Evolutionary conservation across 92 coral and sea anemone genomes (phyloP), one percentile per base, ranked within the genome.

Genomic region (Porites rus): DNA sequence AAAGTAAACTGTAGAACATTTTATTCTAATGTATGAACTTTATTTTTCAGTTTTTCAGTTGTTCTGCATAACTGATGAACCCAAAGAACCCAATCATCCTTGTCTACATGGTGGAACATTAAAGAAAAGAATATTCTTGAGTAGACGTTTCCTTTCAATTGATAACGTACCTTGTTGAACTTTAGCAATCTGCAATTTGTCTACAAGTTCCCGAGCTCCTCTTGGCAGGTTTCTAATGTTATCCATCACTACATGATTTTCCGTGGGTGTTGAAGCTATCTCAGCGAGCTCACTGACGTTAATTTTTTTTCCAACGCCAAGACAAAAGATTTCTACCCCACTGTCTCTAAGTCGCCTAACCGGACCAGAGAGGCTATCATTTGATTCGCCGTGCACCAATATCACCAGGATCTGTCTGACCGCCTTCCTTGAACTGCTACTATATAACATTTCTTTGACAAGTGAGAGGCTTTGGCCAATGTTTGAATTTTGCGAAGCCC

Each of bases 141-240:
- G 61, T 56, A 56, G 16, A 56, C 16, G 61, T 56, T 56, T 14
- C 13, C 13, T 14, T 3, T 56, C 16, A 56, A 6, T 19, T 10
- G 18, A n/a, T 0, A 1, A 87, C 93, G 86, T 84, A 94, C 98
- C 83, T 22, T 46, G 73, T 74, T 81, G 92, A 50, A 94, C 98
- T 85, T 90, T 94, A 50, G 95, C 92, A 28, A 94, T 92, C 22
- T 90, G 92, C 71, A 94, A 76, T 75, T 90, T 92, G 13, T 92
- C 91, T 7, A 94, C 75, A 3, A 93, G 81, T 12, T 92, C 90
- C 91, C 73, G 70, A 4, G 92, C 95, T 12, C 91, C 87, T 19
- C 77, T 83, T 43, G 86, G 43, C 8, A 78, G 43, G 58, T 63
- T 84, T 19, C 67, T 75, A 38, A 38, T 50, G 50, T 67, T 78